Evolutionary conservation across 1,140 invertebrate species (phyloP).

Genomic region (Mya arenaria): DNA sequence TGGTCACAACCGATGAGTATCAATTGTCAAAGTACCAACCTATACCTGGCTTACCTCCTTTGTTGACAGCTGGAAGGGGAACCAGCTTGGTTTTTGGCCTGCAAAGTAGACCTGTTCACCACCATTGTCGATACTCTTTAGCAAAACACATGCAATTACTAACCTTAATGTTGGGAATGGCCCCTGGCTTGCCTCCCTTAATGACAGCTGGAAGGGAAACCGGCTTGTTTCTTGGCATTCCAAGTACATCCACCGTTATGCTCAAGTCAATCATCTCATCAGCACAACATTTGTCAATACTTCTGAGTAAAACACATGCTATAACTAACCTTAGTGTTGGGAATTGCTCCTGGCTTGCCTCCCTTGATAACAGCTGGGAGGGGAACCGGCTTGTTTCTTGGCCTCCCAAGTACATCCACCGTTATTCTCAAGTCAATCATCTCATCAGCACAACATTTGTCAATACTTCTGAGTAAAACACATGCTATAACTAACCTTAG

Average conservation of each 20-base stretch:
- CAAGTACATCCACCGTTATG: constrained; percentile 71
- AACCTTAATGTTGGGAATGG: constrained; percentile 76
- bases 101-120: constrained; percentile 73
- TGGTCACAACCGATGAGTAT: too few relatives aligned
- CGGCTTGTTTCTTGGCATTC: constrained; percentile 68
- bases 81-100: constrained; percentile 71
- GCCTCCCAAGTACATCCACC: constrained; percentile 72
- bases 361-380: constrained; percentile 76
- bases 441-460: too few relatives aligned
- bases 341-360: constrained; percentile 73
- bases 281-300: too few relatives aligned
- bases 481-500: too few relatives aligned
- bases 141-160: too few relatives aligned
- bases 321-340: constrained; percentile 77
- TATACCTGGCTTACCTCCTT: constrained; percentile 75
- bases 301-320: too few relatives aligned
- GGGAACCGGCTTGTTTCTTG: constrained; percentile 69
- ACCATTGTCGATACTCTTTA: too few relatives aligned
- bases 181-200: constrained; percentile 74
- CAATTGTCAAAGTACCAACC: too few relatives aligned
- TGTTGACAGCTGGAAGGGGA: constrained; percentile 72
- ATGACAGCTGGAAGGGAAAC: constrained; percentile 74
- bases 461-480: too few relatives aligned
- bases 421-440: constrained; percentile 64
- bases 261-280: constrained; percentile 59